Percentiles rank a stretch among this genome's conserved stretches.
phyloP scores from a whole-genome alignment of 2,888 invertebrate genomes.

The Cerastoderma edule region DNA sequence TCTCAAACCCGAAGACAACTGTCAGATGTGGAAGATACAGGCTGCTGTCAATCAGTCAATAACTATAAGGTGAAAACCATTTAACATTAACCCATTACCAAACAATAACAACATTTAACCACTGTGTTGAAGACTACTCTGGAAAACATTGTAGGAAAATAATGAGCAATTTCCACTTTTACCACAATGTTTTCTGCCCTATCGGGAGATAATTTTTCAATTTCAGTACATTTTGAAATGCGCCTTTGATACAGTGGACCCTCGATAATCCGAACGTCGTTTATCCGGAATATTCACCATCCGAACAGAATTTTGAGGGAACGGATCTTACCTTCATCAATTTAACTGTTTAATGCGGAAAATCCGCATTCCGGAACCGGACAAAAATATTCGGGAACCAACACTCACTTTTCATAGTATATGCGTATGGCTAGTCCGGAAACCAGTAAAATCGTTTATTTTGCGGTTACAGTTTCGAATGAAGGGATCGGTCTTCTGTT shows the following conservation, averaged over 20 bases:
- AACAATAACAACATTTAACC: background rate
- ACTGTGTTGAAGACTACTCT: background rate
- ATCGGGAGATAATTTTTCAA: background rate
- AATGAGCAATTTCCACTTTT: background rate
- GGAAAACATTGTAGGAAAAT: background rate
- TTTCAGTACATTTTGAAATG: background rate
- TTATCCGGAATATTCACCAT: too few relatives aligned
- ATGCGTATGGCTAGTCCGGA: too few relatives aligned
- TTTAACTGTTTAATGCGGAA: too few relatives aligned
- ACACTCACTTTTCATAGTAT: too few relatives aligned
- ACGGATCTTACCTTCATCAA: too few relatives aligned
- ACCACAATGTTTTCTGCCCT: background rate
- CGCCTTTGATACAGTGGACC: background rate
- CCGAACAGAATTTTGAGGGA: too few relatives aligned
- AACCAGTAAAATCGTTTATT: too few relatives aligned
- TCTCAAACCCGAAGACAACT: constrained; percentile 13
- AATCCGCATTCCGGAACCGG: too few relatives aligned
- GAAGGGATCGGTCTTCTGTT: too few relatives aligned
- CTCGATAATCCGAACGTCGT: too few relatives aligned
- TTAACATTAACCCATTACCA: background rate
- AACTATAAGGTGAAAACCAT: constrained; percentile 28
- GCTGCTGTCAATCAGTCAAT: constrained; percentile 24
- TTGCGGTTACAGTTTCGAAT: too few relatives aligned
- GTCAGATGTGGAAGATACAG: constrained; percentile 45
- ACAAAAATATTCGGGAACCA: too few relatives aligned